A percentile compares a stretch with the other conserved stretches of the same genome.
Evolutionary conservation across 2,797 vertebrate genomes (phyloP).

Genomic region (Gastrophryne carolinensis): DNA sequence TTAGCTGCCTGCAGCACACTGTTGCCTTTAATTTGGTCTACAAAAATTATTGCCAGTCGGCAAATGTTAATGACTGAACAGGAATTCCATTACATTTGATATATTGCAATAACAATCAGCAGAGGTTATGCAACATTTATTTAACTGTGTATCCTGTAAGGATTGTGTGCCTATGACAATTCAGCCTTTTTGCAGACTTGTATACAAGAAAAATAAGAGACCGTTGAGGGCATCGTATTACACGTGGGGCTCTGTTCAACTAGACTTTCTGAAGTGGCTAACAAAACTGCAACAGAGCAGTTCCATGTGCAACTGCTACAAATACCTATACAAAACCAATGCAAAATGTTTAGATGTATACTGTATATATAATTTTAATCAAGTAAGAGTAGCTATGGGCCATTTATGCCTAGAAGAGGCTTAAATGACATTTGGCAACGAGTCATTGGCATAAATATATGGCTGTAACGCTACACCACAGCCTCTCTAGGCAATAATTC

Average conservation of each 20-base stretch:
- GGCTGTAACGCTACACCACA: too few relatives aligned
- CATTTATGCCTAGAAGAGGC: too few relatives aligned
- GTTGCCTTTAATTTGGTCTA: not conserved
- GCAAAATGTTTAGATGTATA: too few relatives aligned
- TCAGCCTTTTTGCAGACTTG: not conserved
- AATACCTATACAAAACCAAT: too few relatives aligned
- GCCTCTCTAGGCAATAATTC: too few relatives aligned
- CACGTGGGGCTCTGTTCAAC: not conserved
- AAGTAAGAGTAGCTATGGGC: too few relatives aligned
- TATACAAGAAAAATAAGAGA: slow-evolving; percentile 14
- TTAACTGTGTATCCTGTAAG: not conserved
- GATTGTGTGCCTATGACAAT: slow-evolving; percentile 1
- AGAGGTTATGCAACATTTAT: slow-evolving; percentile 5
- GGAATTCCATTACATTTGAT: slow-evolving; percentile 17
- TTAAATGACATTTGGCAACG: too few relatives aligned
- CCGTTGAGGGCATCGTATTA: slow-evolving; percentile 2
- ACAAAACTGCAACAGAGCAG: too few relatives aligned
- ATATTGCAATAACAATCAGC: slow-evolving; percentile 15
- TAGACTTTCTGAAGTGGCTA: not conserved
- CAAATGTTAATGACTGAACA: slow-evolving; percentile 1
- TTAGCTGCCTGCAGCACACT: not conserved
- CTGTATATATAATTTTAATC: too few relatives aligned
- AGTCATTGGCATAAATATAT: too few relatives aligned
- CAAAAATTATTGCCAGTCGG: not conserved
- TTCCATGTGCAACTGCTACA: too few relatives aligned